phyloP scores from a whole-genome alignment of 2,888 invertebrate species.

The Sarcophaga rosellei region DNA sequence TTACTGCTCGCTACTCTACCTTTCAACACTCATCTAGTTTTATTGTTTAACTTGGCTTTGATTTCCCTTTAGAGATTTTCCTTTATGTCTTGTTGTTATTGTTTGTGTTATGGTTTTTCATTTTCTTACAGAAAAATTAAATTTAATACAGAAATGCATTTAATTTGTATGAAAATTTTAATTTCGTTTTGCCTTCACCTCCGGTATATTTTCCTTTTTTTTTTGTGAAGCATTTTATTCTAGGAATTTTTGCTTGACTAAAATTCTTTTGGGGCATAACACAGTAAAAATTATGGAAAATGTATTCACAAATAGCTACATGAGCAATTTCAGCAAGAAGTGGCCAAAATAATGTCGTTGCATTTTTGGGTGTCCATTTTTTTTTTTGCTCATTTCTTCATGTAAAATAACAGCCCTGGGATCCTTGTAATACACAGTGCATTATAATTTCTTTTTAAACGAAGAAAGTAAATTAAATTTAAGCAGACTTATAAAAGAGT shows the following conservation, averaged over 20 bases:
- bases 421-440: too few relatives aligned
- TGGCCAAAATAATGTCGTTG: neutral
- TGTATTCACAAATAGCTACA: neutral
- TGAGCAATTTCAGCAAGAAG: constrained; percentile 17
- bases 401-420: too few relatives aligned
- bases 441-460: too few relatives aligned
- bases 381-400: too few relatives aligned
- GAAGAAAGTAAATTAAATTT: too few relatives aligned
- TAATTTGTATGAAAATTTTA: constrained; percentile 14
- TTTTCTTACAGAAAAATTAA: neutral
- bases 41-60: too few relatives aligned
- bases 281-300: neutral
- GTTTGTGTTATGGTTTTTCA: neutral
- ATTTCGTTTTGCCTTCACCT: neutral
- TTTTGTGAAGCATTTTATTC: too few relatives aligned
- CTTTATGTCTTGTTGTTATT: neutral
- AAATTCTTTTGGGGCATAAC: constrained; percentile 12
- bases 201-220: neutral
- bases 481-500: too few relatives aligned
- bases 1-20: neutral
- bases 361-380: neutral
- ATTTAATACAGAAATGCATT: neutral
- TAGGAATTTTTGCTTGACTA: neutral
- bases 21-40: neutral
- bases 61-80: neutral